A percentile compares a stretch with the other conserved stretches of the same genome.
Conservation (phyloP, 2,797 vertebrate genomes). For the Graptemys geographica region DNA sequence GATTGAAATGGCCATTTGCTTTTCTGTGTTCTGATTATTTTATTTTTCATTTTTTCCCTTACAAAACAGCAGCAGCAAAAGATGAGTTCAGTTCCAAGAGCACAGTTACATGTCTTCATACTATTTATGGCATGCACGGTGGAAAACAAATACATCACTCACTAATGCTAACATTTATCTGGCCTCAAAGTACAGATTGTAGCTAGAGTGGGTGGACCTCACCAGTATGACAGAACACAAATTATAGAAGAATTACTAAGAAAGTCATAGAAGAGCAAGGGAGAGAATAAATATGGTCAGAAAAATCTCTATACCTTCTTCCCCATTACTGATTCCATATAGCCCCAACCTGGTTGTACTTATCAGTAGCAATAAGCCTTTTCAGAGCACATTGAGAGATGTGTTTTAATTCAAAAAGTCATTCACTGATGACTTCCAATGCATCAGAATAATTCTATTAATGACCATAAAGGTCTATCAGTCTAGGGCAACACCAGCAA, state of each 20-base stretch:
- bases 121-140: constrained; percentile 9
- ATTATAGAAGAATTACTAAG: not conserved
- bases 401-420: not conserved
- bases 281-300: not conserved
- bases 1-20: not conserved
- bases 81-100: not conserved
- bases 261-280: not conserved
- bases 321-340: not conserved
- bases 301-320: not conserved
- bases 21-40: not conserved
- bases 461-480: not conserved
- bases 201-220: constrained; percentile 12
- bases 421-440: not conserved
- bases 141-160: not conserved
- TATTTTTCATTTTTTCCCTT: not conserved
- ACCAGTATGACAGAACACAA: not conserved
- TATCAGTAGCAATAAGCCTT: not conserved
- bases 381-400: not conserved
- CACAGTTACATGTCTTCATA: fast-evolving
- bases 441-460: not conserved
- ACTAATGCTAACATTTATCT: constrained; percentile 12
- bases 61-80: not conserved
- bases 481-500: not conserved
- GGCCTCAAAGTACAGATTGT: constrained; percentile 10
- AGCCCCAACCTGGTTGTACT: not conserved